Base-by-base conservation (phyloP, 2,113 vertebrate genomes). In the Mesembrinibis cayennensis region DNA sequence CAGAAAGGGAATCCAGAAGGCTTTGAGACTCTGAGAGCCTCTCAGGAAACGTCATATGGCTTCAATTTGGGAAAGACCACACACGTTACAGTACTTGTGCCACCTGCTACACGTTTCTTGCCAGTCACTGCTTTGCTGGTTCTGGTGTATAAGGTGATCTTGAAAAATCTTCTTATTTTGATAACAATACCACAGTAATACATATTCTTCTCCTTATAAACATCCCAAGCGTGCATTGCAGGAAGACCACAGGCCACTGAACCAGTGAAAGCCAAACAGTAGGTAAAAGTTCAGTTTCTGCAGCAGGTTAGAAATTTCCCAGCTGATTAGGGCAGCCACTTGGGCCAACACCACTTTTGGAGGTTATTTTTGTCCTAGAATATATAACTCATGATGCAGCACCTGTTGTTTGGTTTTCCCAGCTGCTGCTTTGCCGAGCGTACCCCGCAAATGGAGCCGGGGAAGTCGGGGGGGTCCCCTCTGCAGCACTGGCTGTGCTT, bases 51-150 rank as follows among this genome's bases (percentile, higher is more conserved):
- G 38, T 82, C 45, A n/a, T 29, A 32, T 69, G 82, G 29, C 73
- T 91, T 85, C 19, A 5, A 13, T 92, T 27, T 95, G 77, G 69
- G 71, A 73, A 91, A 62, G 86, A 91, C 74, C 87, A 93, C 81
- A 87, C 72, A 78, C 0, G 0, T 40, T 44, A 16, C 13, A 29
- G 32, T 11, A 21, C 13, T 73, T 56, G n/a, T 61, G 72, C 73
- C 84, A 94, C 62, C 81, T 94, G 78, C 77, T 89, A 40, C 44
- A 8, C 0, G 2, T 56, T 22, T 77, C 58, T 91, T 80, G 36
- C 40, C 73, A 82, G 70, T 63, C 76, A 50, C 29, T 59, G 58
- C 22, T 94, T 71, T 83, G 50, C 50, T 16, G 7, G 21, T 56
- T 80, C 65, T 94, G 38, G 2, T 63, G 12, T 45, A 47, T 72